phyloP scores from a whole-genome alignment of 2,888 invertebrate species.

The Eupithecia abbreviata region DNA sequence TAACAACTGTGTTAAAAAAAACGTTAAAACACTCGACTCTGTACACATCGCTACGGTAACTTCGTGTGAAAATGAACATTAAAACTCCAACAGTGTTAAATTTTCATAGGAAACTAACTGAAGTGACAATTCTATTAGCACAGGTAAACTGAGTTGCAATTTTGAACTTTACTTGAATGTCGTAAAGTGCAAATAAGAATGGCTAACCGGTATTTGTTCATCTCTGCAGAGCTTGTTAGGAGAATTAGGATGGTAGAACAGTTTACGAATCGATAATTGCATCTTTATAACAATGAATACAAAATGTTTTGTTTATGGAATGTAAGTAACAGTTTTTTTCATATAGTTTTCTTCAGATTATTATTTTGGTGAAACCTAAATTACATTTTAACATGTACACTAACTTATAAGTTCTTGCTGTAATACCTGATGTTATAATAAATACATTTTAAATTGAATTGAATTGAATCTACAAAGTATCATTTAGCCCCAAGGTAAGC shows the following conservation, averaged over 20 bases:
- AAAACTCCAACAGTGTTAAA: constrained; percentile 14
- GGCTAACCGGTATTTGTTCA: neutral
- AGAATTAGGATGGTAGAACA: neutral
- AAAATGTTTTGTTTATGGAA: neutral
- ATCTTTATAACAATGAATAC: neutral
- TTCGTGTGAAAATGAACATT: constrained; percentile 14
- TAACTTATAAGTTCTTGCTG: no score
- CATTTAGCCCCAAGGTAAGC: no score
- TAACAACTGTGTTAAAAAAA: no score
- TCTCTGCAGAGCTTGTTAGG: constrained; percentile 9
- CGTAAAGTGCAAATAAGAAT: neutral
- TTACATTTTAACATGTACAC: no score
- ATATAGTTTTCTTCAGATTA: neutral
- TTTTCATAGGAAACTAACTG: constrained; percentile 23
- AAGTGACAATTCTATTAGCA: constrained; percentile 19
- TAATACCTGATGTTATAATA: no score
- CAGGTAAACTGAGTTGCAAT: constrained; percentile 10
- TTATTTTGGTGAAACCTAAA: neutral
- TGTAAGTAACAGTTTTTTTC: neutral
- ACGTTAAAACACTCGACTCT: no score
- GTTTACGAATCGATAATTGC: neutral
- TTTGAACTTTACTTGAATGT: neutral
- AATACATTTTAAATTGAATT: no score
- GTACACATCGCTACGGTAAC: neutral
- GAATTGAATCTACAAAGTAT: no score